Evolutionary conservation across 2,797 vertebrate species (phyloP).

Genomic region (Chromobotia macracanthus): DNA sequence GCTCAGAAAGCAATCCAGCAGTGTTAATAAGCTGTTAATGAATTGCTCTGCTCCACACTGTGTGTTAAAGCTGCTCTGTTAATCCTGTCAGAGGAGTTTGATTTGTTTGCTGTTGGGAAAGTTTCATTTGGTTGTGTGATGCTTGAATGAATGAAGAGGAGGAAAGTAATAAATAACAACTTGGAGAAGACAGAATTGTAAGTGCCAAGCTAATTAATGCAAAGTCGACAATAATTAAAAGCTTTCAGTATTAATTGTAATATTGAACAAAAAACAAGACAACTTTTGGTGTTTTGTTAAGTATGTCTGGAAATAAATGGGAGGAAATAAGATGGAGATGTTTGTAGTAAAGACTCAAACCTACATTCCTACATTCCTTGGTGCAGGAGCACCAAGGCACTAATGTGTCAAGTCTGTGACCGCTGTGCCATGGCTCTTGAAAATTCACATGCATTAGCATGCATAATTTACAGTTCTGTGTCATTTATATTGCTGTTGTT

Average conservation of each 20-base stretch:
- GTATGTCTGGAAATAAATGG: too few species aligned
- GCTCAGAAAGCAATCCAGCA: conserved; percentile 18
- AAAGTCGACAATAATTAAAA: too few species aligned
- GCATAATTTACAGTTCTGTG: too few species aligned
- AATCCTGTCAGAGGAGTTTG: conserved; percentile 19
- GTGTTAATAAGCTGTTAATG: conserved; percentile 39
- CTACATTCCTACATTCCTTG: too few species aligned
- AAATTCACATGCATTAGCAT: not conserved
- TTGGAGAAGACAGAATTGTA: not conserved
- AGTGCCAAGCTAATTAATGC: not conserved
- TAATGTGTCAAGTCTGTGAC: not conserved
- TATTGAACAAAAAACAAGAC: too few species aligned
- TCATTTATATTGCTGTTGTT: too few species aligned
- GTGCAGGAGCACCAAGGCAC: too few species aligned
- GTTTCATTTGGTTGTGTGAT: conserved; percentile 23
- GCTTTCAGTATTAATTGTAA: too few species aligned
- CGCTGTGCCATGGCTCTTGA: not conserved
- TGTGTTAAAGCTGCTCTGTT: conserved; percentile 27
- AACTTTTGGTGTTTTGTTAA: too few species aligned
- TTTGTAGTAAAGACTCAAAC: too few species aligned
- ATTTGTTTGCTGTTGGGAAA: conserved; percentile 7
- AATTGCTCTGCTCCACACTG: conserved; percentile 19
- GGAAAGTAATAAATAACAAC: not conserved
- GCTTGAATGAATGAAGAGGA: not conserved
- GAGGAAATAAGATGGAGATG: too few species aligned